Base-by-base conservation (phyloP, 1,140 invertebrate genomes). In the Hyles vespertilio region DNA sequence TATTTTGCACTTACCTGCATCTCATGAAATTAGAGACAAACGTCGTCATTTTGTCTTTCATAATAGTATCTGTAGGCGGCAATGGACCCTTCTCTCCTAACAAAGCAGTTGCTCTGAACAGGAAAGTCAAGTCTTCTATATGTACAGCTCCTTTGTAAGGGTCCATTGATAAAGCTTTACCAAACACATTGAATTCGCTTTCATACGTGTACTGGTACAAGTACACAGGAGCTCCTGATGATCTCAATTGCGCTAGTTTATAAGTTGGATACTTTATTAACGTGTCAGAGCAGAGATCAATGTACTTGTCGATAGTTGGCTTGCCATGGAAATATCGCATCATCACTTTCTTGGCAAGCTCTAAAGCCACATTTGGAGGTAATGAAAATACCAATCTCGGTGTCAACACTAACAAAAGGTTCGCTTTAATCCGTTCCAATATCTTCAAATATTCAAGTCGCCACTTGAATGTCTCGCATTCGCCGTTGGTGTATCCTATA, bases 201-300 rank as follows among this genome's bases (percentile, higher is more conserved):
- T 61, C 49, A 48, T 70, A 74, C 0, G 44, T 2, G 55, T 70
- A 77, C 51, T 62, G 22, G 50, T 77, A 77, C 48, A 69, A 11
- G 48, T 58, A 70, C 40, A 53, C 34, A 4, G 65, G 65, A 3
- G 65, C 60, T 0, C 57, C 56, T 8, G 56, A 32, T 6, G 62
- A 48, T 33, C 67, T 57, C 63, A 32, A 48, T 6, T 63, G 8
- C 0, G 65, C 70, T 33, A 70, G 2, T 32, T 61, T 67, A 8
- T 70, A 46, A 7, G 63, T 59, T 1, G 73, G 70, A 32, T 75
- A 68, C n/a, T 48, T 3, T 48, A 75, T 69, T n/a, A 54, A 58
- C 22, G 12, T 34, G 4, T 75, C 60, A 3, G 51, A 34, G 22
- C 47, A 59, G 7, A 32, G 40, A 2, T 58, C n/a, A 6, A 67